Percentiles rank a stretch among this genome's conserved stretches.
Evolutionary conservation across 2,113 vertebrate genomes (phyloP).

Genomic region (Chunga burmeisteri): DNA sequence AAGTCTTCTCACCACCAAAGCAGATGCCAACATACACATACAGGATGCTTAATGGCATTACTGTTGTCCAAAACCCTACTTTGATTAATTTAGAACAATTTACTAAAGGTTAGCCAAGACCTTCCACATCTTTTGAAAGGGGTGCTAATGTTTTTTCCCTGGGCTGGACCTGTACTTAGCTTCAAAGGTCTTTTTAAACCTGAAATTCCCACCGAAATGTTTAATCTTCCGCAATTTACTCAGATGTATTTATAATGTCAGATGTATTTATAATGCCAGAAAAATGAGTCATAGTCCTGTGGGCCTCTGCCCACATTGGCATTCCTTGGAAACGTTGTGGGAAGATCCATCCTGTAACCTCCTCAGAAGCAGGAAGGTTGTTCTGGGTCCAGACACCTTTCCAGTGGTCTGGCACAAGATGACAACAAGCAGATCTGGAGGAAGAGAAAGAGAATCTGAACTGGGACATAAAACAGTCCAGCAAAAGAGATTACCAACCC

Average conservation of each 20-base stretch:
- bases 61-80: neutral
- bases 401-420: neutral
- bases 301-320: neutral
- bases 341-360: accelerated
- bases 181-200: neutral
- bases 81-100: neutral
- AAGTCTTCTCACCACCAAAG: neutral
- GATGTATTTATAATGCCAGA: neutral
- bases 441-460: neutral
- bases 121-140: neutral
- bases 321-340: neutral
- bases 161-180: neutral
- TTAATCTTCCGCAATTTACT: neutral
- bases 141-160: neutral
- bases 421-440: neutral
- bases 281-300: neutral
- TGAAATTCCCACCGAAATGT: neutral
- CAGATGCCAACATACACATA: neutral
- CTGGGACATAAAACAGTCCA: neutral
- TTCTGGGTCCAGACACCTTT: neutral
- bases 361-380: neutral
- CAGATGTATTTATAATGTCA: neutral
- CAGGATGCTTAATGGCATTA: neutral
- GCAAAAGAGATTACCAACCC: neutral
- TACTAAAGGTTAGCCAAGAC: neutral